These are phyloP conservation scores for Acleris holmiana DNA, from an alignment of 2,888 invertebrate species.

Conservation along the genomic window DNA sequence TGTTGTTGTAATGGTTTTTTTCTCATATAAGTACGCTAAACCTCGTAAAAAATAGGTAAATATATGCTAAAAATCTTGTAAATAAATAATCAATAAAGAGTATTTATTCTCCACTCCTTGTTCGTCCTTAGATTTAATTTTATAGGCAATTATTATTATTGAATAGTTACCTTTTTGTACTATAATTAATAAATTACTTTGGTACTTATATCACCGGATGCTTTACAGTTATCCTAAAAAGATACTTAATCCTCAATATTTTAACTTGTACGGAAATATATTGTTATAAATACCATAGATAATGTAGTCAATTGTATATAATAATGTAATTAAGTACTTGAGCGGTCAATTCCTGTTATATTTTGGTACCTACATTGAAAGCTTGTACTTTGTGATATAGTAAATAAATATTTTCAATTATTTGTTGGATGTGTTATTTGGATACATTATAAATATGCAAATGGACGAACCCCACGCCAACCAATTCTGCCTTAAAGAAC, in stretches of 20 bases:
- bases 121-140: not conserved
- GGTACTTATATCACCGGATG: too few species aligned
- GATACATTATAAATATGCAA: too few species aligned
- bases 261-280: not conserved
- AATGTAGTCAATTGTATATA: constrained; percentile 3
- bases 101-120: not conserved
- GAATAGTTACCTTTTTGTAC: not conserved
- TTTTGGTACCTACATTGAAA: constrained; percentile 2
- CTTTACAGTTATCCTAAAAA: too few species aligned
- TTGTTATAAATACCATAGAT: not conserved
- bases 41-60: too few species aligned
- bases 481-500: too few species aligned
- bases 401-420: constrained; percentile 16
- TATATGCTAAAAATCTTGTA: not conserved
- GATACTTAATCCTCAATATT: too few species aligned
- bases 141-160: not conserved
- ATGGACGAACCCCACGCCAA: too few species aligned
- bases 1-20: too few species aligned
- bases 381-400: constrained; percentile 18
- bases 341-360: constrained; percentile 10
- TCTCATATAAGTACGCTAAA: too few species aligned
- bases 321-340: constrained; percentile 11
- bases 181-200: not conserved
- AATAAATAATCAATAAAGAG: not conserved
- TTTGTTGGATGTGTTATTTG: constrained; percentile 1